Conservation (phyloP, 2,888 invertebrate species). For the Drosophila peninsularis region DNA sequence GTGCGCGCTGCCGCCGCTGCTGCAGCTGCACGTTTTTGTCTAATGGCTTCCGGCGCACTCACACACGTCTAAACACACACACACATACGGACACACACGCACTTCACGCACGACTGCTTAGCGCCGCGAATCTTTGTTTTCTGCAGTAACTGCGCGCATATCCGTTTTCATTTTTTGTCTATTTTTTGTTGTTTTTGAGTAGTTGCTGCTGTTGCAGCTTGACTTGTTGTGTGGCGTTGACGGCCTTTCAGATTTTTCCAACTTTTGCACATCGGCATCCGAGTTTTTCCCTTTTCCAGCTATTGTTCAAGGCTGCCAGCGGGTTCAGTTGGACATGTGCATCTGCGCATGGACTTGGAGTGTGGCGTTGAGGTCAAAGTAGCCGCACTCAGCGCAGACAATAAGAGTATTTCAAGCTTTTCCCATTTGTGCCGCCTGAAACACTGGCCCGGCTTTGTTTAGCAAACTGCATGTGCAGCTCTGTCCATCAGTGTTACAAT, state of each 20-base stretch:
- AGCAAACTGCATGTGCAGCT: conserved; percentile 44
- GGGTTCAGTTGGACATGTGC: conserved; percentile 62
- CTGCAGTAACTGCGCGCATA: conserved; percentile 70
- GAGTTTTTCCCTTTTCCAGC: conserved; percentile 53
- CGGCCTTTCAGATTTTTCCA: conserved; percentile 75
- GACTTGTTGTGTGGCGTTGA: conserved; percentile 60
- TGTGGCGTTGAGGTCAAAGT: conserved; percentile 18
- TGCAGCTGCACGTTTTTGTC: conserved; percentile 75
- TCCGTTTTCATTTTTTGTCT: conserved; percentile 47
- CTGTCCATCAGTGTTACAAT: conserved; percentile 59
- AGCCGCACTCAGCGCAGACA: conserved; percentile 49
- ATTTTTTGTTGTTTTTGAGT: conserved; percentile 5
- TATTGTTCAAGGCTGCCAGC: conserved; percentile 50
- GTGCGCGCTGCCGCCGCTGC: conserved; percentile 32
- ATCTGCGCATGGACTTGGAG: conserved; percentile 18
- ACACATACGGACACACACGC: conserved; percentile 46
- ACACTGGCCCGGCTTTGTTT: conserved; percentile 54
- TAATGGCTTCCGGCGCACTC: conserved; percentile 76
- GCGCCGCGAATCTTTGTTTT: conserved; percentile 78
- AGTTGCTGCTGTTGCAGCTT: conserved; percentile 30
- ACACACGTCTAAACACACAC: conserved; percentile 10
- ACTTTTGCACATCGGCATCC: conserved; percentile 70
- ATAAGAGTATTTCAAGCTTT: conserved; percentile 64
- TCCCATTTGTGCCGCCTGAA: conserved; percentile 39
- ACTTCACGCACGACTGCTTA: conserved; percentile 74